Evolutionary conservation across 2,888 invertebrate species (phyloP).

Genomic region (Cryptops parisi): DNA sequence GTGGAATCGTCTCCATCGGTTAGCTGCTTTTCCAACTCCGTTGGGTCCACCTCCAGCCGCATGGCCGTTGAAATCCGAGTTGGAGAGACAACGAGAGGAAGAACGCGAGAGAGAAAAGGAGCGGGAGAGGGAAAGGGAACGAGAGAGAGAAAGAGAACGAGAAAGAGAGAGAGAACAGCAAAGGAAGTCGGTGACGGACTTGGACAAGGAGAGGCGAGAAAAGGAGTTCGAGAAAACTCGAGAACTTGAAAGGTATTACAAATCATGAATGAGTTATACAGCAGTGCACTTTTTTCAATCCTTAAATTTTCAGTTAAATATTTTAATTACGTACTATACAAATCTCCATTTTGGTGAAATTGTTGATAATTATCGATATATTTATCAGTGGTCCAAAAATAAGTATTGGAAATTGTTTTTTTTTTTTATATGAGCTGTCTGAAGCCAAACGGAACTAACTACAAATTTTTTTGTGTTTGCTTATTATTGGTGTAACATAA

Average conservation of each 20-base stretch:
- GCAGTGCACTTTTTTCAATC: no score
- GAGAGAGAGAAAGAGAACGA: slow-evolving; percentile 15
- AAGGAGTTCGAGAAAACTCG: slow-evolving; percentile 32
- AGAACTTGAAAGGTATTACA: slow-evolving; percentile 20
- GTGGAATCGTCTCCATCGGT: slow-evolving; percentile 39
- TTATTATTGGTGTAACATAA: no score
- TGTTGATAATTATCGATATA: no score
- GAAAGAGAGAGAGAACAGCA: slow-evolving; percentile 18
- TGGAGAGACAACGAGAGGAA: slow-evolving; percentile 16
- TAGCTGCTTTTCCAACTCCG: slow-evolving; percentile 42
- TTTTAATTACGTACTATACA: neutral
- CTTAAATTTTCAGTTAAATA: neutral
- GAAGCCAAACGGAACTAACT: no score
- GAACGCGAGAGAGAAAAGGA: slow-evolving; percentile 25
- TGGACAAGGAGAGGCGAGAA: slow-evolving; percentile 12
- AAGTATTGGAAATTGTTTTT: no score
- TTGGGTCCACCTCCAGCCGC: slow-evolving; percentile 32
- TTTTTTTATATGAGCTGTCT: no score
- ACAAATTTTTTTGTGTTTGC: no score
- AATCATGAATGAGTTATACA: neutral
- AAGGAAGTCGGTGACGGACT: slow-evolving; percentile 15
- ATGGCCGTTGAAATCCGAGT: slow-evolving; percentile 35
- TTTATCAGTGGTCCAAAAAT: no score
- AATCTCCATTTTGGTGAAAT: neutral
- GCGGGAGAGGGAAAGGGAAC: no score